These are phyloP conservation scores for Thaumatotibia leucotreta DNA, from an alignment of 1,140 invertebrate genomes.

Conservation along the genomic window DNA sequence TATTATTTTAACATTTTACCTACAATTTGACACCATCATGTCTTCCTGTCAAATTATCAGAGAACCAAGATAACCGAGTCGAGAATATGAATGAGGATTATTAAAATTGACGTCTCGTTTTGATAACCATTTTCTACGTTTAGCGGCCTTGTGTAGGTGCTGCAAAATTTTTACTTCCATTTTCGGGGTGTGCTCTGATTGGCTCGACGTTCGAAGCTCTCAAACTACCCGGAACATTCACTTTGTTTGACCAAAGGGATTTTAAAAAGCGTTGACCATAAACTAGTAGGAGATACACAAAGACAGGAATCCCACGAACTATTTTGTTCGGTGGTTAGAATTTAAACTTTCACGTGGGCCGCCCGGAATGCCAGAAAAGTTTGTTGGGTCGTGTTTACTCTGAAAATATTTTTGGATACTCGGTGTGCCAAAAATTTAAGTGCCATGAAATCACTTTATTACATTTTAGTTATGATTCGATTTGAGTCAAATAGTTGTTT, in stretches of 20 bases:
- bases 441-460: neutral
- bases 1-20: no score
- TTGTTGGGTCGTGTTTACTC: slow-evolving; percentile 1
- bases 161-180: neutral
- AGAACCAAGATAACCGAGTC: no score
- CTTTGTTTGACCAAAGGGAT: neutral
- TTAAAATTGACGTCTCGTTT: no score
- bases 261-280: slow-evolving; percentile 6
- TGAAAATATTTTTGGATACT: neutral
- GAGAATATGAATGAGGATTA: no score
- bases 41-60: no score
- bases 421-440: neutral
- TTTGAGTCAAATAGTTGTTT: no score
- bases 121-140: no score
- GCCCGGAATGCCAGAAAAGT: slow-evolving; percentile 1
- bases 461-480: neutral
- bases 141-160: no score
- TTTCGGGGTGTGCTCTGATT: neutral
- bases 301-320: slow-evolving; percentile 4
- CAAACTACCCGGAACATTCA: neutral
- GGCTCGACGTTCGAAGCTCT: neutral
- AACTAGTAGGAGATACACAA: slow-evolving; percentile 10
- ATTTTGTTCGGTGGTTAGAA: slow-evolving; percentile 6
- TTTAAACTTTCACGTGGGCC: slow-evolving; percentile 3
- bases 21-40: no score